phyloP scores from a whole-genome alignment of 2,797 vertebrate genomes.

The Epinephelus malabaricus region DNA sequence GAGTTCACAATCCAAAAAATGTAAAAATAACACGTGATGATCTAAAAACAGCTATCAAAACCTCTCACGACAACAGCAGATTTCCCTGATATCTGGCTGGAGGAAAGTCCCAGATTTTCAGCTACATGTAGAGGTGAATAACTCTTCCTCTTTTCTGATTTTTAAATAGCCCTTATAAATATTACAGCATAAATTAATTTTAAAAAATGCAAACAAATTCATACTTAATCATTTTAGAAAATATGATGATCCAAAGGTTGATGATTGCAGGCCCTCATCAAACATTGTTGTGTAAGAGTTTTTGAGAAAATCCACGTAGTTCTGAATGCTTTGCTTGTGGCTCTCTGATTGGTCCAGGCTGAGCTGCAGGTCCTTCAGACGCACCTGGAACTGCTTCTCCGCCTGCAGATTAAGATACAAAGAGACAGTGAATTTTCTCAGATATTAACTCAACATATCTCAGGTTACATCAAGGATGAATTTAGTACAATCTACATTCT shows the following conservation, averaged over 20 bases:
- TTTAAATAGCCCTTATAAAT: conserved; percentile 20
- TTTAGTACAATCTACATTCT: not conserved
- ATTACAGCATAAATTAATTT: not conserved
- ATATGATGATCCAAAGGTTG: conserved; percentile 69
- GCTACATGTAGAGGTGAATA: not conserved
- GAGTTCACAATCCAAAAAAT: conserved; percentile 7
- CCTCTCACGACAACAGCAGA: not conserved
- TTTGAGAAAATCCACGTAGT: conserved; percentile 92
- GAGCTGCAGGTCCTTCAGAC: conserved; percentile 90
- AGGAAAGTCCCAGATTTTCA: not conserved
- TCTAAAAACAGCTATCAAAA: conserved; percentile 23
- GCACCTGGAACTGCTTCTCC: conserved; percentile 85
- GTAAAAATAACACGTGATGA: not conserved
- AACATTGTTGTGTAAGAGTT: conserved; percentile 90
- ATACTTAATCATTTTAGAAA: conserved; percentile 73
- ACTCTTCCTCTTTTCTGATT: not conserved
- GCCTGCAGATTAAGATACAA: conserved; percentile 77
- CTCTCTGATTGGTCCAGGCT: conserved; percentile 91
- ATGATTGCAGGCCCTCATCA: conserved; percentile 78
- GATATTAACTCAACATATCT: not conserved
- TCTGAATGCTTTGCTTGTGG: conserved; percentile 91
- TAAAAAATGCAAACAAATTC: not conserved
- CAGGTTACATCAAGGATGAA: not conserved
- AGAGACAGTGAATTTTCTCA: not conserved
- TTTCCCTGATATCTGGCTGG: not conserved